phyloP scores from a whole-genome alignment of 2,888 invertebrate species.

The Idaea aversata region DNA sequence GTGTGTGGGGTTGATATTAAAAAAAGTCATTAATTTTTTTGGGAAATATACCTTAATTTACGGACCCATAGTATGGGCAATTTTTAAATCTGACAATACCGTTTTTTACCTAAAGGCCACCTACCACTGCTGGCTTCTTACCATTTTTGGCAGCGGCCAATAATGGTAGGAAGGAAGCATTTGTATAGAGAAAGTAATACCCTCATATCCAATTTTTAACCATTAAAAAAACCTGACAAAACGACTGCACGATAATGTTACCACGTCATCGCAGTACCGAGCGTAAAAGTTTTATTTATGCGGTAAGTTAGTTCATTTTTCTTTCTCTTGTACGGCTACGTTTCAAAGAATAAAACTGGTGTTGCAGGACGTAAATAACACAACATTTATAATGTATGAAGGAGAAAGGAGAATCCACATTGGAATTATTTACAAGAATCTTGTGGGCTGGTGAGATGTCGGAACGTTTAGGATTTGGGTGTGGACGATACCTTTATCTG shows the following conservation, averaged over 20 bases:
- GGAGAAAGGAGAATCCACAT: slow-evolving; percentile 28
- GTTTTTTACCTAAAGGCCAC: no score
- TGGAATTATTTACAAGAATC: slow-evolving; percentile 29
- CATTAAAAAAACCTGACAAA: slow-evolving; percentile 35
- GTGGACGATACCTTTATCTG: not conserved
- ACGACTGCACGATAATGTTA: slow-evolving; percentile 51
- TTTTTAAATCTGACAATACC: no score
- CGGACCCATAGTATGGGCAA: no score
- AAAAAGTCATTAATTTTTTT: no score
- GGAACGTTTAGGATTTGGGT: not conserved
- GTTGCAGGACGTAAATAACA: slow-evolving; percentile 30
- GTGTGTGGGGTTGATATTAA: no score
- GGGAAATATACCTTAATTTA: no score
- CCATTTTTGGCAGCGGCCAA: no score
- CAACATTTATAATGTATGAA: slow-evolving; percentile 31
- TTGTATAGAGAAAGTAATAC: no score
- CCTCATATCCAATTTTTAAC: not conserved
- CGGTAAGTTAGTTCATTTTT: slow-evolving; percentile 70
- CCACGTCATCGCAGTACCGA: slow-evolving; percentile 53
- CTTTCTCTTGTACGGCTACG: slow-evolving; percentile 27
- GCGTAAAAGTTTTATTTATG: slow-evolving; percentile 72
- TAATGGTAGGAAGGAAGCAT: no score
- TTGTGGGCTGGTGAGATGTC: not conserved
- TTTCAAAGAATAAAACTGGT: slow-evolving; percentile 27
- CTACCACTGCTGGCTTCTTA: no score